Base-by-base conservation (phyloP, 2,113 vertebrate genomes). In the Onychostruthus taczanowskii region DNA sequence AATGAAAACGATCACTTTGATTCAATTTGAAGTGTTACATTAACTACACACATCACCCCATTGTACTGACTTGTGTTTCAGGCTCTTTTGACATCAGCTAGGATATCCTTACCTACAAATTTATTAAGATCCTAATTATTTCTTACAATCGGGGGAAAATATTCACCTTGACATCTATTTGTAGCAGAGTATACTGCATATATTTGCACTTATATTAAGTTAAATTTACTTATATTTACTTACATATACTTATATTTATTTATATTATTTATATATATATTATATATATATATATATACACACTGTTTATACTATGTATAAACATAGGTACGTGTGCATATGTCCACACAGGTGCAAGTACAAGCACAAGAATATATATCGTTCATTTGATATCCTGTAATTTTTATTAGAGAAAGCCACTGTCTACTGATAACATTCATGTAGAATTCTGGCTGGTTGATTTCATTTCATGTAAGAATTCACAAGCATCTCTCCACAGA, bases 261-360 rank as follows among this genome's bases (percentile, higher is more conserved):
- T 39, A 39, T 39, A 13, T 41, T 41, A 41, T 41, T 41, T 41
- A 13, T 41, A 41, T 41, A 41, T 41, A 41, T 41, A 41, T 41
- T 41, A 41, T 41, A 41, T 41, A 41, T 39, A 39, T 39, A 39
- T 39, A 39, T 39, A 12, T 39, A 39, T 39, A 39, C 11, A 39
- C 13, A 41, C 39, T 41, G 39, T 41, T 41, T 41, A 41, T 41
- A 41, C 39, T 2, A 16, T 17, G 10, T 28, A 11, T 53, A 44
- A 50, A 67, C 9, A 47, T 1, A 61, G 13, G 24, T 8, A 64
- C 0, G 1, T 8, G 1, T 11, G 2, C 16, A 19, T 11, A 2
- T 49, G 18, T 50, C 13, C 3, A 0, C 41, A 66, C 1, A 55
- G 13, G 2, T 39, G 16, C 22, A 46, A 77, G 49, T 64, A 50